Conservation (phyloP, 2,797 vertebrate genomes). For the Phrynocephalus guinanensis region DNA sequence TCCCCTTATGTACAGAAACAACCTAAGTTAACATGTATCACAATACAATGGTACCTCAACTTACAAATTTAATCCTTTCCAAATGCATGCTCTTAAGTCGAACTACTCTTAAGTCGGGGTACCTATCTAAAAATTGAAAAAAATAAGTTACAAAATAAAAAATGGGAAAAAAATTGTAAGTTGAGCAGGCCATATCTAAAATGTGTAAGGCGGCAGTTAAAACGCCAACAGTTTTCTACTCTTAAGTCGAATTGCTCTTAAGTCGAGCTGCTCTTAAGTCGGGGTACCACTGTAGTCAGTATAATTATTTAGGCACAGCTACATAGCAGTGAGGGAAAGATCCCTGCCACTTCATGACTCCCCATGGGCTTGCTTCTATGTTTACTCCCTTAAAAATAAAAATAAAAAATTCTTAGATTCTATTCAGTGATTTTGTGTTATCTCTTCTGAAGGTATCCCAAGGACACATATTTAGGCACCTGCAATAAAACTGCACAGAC, state of each 20-base stretch:
- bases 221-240: too few relatives aligned
- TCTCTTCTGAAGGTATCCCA: background rate
- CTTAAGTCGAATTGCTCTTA: too few relatives aligned
- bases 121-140: too few relatives aligned
- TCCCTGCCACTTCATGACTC: background rate
- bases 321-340: background rate
- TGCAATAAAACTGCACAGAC: background rate
- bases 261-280: too few relatives aligned
- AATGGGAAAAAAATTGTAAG: too few relatives aligned
- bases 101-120: too few relatives aligned
- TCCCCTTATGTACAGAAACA: background rate
- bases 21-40: background rate
- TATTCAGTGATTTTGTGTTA: background rate
- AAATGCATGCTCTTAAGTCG: too few relatives aligned
- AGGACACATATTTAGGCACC: conserved; percentile 18
- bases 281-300: background rate
- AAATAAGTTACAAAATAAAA: too few relatives aligned
- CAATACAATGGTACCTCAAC: background rate
- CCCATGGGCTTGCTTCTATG: background rate
- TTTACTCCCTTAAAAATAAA: background rate
- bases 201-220: too few relatives aligned
- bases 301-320: conserved; percentile 25
- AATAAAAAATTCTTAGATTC: conserved; percentile 11
- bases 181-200: too few relatives aligned
- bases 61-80: too few relatives aligned